Evolutionary conservation across 1,140 invertebrate species (phyloP).

Genomic region (Chymomyza costata): DNA sequence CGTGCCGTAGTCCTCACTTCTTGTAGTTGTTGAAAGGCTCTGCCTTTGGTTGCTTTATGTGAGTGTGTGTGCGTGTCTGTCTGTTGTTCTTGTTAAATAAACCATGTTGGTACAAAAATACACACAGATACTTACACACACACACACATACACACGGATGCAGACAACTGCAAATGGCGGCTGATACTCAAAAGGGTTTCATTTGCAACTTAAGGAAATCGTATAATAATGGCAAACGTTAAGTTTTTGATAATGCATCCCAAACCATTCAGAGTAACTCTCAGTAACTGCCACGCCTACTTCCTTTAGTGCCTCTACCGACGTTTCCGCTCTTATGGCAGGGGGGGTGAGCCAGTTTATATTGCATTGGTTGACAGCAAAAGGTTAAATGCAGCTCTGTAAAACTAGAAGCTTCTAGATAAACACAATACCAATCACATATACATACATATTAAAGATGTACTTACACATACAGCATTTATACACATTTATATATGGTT

Average conservation of each 20-base stretch:
- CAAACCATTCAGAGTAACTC: no score
- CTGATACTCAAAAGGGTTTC: constrained; percentile 45
- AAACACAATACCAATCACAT: no score
- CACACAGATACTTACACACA: no score
- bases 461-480: constrained; percentile 1
- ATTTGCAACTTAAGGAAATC: constrained; percentile 64
- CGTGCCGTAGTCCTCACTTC: constrained; percentile 31
- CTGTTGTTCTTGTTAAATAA: constrained; percentile 68
- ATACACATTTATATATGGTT: constrained; percentile 1
- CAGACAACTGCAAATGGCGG: constrained; percentile 2
- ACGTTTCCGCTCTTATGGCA: neutral
- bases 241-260: constrained; percentile 66
- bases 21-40: constrained; percentile 28
- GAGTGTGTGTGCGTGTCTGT: constrained; percentile 21
- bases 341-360: neutral
- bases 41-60: constrained; percentile 1
- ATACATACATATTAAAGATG: no score
- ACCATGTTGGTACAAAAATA: constrained; percentile 40
- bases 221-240: constrained; percentile 59
- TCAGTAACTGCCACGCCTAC: no score
- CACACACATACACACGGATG: constrained; percentile 6
- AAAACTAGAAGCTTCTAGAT: no score
- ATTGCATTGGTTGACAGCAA: no score
- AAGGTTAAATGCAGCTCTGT: constrained; percentile 11
- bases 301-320: no score